phyloP scores from a whole-genome alignment of 2,113 vertebrate genomes.

The Herpailurus yagouaroundi region DNA sequence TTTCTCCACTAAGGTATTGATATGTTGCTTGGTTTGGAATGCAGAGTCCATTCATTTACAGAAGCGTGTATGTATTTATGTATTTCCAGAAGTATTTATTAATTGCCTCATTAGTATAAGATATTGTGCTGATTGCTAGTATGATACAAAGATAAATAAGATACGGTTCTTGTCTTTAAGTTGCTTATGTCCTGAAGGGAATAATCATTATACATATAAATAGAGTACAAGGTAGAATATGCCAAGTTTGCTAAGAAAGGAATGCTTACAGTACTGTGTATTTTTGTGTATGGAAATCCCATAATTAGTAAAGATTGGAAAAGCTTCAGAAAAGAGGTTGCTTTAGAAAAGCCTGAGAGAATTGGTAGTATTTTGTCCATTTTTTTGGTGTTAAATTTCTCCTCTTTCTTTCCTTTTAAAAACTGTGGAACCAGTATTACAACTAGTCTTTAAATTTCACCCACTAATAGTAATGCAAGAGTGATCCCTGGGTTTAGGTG shows the following conservation, averaged over 20 bases:
- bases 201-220: background rate
- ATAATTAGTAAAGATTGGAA: background rate
- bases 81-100: background rate
- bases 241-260: background rate
- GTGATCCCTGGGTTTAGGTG: background rate
- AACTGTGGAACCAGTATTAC: background rate
- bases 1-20: background rate
- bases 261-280: background rate
- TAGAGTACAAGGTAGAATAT: background rate
- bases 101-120: background rate
- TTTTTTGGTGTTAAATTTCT: background rate
- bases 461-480: background rate
- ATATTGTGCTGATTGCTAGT: background rate
- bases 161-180: background rate
- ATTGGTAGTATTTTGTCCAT: background rate
- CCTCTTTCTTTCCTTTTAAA: background rate
- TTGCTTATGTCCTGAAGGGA: background rate
- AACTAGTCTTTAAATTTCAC: background rate
- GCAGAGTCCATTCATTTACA: background rate
- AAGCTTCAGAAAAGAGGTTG: background rate
- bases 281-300: background rate
- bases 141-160: background rate
- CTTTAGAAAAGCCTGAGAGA: constrained; percentile 10
- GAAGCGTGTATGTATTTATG: background rate
- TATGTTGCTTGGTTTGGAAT: background rate